phyloP scores from a whole-genome alignment of 1,140 invertebrate species.

The Elysia chlorotica region DNA sequence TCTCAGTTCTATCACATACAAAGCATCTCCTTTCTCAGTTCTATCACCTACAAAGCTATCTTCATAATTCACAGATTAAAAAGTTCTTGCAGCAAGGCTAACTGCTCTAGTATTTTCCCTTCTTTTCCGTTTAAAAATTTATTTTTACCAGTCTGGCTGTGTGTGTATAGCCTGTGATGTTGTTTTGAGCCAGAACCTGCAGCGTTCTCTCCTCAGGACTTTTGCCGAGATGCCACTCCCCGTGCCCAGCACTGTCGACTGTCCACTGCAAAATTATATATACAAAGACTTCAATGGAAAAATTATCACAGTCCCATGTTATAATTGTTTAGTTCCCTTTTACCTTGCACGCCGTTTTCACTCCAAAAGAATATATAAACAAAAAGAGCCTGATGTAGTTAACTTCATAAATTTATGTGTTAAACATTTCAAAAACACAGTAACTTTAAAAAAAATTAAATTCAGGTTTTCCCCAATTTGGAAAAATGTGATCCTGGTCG shows the following conservation, averaged over 20 bases:
- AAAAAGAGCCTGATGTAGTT: background rate
- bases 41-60: background rate
- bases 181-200: background rate
- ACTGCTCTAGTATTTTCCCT: background rate
- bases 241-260: constrained; percentile 11
- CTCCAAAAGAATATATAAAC: background rate
- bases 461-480: background rate
- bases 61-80: background rate
- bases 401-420: background rate
- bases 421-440: background rate
- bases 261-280: background rate
- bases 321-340: background rate
- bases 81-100: background rate
- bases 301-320: background rate
- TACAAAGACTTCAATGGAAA: background rate
- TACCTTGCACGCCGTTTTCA: background rate
- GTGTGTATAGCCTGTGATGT: constrained; percentile 2
- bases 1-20: background rate
- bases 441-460: background rate
- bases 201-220: background rate
- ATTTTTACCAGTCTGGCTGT: background rate
- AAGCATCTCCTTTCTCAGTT: background rate
- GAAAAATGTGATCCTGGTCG: background rate
- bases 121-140: background rate
- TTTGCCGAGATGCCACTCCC: background rate